These are phyloP conservation scores for Agrotis exclamationis DNA, from an alignment of 2,888 invertebrate genomes.

Conservation along the genomic window DNA sequence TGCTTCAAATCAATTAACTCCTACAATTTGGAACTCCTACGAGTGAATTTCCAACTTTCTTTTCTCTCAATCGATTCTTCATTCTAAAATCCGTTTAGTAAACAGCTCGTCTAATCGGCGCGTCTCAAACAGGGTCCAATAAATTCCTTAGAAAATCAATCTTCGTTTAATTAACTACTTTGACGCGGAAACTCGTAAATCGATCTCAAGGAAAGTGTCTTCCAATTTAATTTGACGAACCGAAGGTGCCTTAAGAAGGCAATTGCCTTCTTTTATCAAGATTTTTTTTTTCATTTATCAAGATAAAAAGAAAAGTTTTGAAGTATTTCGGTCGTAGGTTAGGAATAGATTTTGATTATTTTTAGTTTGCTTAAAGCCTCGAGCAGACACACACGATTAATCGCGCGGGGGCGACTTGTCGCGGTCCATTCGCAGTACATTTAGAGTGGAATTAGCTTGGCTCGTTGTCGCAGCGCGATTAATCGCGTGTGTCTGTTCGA, in stretches of 20 bases:
- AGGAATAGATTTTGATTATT: slow-evolving; percentile 2
- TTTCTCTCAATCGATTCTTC: slow-evolving; percentile 33
- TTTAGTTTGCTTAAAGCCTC: too few relatives aligned
- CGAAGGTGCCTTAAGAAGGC: slow-evolving; percentile 42
- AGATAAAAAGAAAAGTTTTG: slow-evolving; percentile 35
- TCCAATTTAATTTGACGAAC: slow-evolving; percentile 64
- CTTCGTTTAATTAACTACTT: slow-evolving; percentile 71
- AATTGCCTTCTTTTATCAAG: slow-evolving; percentile 52
- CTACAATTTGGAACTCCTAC: slow-evolving; percentile 17
- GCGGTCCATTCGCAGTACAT: too few relatives aligned
- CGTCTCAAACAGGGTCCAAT: slow-evolving; percentile 60
- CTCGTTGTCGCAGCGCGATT: too few relatives aligned
- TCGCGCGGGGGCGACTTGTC: too few relatives aligned
- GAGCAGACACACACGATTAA: too few relatives aligned
- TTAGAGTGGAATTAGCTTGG: too few relatives aligned
- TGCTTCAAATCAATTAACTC: slow-evolving; percentile 19
- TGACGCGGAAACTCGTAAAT: slow-evolving; percentile 62
- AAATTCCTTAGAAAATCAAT: slow-evolving; percentile 67
- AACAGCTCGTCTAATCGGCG: slow-evolving; percentile 51
- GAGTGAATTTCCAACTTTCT: slow-evolving; percentile 18
- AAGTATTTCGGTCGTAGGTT: slow-evolving; percentile 17
- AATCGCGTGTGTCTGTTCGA: too few relatives aligned
- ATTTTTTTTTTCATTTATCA: slow-evolving; percentile 6
- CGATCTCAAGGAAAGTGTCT: slow-evolving; percentile 57
- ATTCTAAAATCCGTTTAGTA: slow-evolving; percentile 49